phyloP scores from a whole-genome alignment of 2,797 vertebrate species.

The Microcaecilia unicolor region DNA sequence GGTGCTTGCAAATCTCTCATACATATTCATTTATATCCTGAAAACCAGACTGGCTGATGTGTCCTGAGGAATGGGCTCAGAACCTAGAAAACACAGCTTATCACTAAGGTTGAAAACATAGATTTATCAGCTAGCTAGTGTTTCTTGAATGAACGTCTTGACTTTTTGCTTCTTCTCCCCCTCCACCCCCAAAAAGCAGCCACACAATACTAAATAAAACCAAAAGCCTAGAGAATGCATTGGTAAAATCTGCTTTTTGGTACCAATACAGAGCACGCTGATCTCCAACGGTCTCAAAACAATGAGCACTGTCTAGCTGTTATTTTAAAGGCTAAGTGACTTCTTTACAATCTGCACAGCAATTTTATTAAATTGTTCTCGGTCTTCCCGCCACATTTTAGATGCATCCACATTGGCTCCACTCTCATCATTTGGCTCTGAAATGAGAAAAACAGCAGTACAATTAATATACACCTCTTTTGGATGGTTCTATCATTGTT shows the following conservation, averaged over 20 bases:
- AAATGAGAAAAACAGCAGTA: constrained; percentile 17
- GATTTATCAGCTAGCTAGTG: too few relatives aligned
- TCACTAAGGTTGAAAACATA: too few relatives aligned
- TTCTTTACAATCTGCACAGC: constrained; percentile 90
- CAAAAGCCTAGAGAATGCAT: constrained; percentile 12
- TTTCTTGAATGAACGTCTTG: too few relatives aligned
- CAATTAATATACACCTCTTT: not conserved
- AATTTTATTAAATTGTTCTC: constrained; percentile 83
- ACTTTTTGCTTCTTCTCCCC: too few relatives aligned
- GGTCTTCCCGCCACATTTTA: constrained; percentile 95
- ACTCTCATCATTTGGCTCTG: constrained; percentile 94
- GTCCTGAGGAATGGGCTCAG: too few relatives aligned
- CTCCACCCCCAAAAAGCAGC: too few relatives aligned
- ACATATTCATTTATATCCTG: too few relatives aligned
- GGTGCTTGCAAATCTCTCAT: too few relatives aligned
- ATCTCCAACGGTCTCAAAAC: constrained; percentile 4
- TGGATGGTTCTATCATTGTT: rapidly evolving
- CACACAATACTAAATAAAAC: too few relatives aligned
- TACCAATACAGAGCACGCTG: constrained; percentile 28
- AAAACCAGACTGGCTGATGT: too few relatives aligned
- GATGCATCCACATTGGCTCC: constrained; percentile 93
- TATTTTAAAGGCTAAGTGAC: constrained; percentile 80
- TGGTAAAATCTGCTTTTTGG: constrained; percentile 33
- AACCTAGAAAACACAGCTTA: too few relatives aligned
- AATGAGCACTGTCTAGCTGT: constrained; percentile 10